Conservation (phyloP, 2,113 vertebrate genomes). For the Rhynchomys soricoides region DNA sequence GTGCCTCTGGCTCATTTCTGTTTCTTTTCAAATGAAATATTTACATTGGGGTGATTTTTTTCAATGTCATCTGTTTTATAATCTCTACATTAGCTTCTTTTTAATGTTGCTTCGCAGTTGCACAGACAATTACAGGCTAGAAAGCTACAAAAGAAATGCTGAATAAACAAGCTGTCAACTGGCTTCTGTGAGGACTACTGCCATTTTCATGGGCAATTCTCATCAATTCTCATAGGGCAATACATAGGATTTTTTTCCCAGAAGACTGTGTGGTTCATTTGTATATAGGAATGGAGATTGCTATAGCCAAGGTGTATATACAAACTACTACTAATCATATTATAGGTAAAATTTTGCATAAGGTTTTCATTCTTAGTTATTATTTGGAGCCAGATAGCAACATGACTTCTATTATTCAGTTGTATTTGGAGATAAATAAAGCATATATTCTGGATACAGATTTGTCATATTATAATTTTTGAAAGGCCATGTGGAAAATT, state of each 20-base stretch:
- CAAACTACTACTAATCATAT: not conserved
- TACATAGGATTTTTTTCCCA: not conserved
- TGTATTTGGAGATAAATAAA: not conserved
- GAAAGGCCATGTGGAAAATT: not conserved
- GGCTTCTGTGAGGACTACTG: not conserved
- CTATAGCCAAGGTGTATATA: not conserved
- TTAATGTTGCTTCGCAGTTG: not conserved
- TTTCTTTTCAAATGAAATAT: conserved; percentile 54
- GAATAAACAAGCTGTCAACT: not conserved
- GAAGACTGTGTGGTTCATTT: not conserved
- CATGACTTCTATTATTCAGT: not conserved
- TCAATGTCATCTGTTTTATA: conserved; percentile 57
- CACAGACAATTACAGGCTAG: not conserved
- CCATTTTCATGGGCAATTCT: not conserved
- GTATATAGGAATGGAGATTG: not conserved
- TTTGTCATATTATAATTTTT: not conserved
- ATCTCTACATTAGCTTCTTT: not conserved
- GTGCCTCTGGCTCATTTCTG: not conserved
- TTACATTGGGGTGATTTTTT: conserved; percentile 25
- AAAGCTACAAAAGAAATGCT: not conserved
- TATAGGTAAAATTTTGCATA: not conserved
- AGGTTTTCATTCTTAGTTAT: not conserved
- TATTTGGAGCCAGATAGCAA: not conserved
- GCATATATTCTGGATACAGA: not conserved
- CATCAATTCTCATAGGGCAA: not conserved